A percentile compares a stretch with the other conserved stretches of the same genome.
Conservation (phyloP, 2,113 vertebrate species). For the Epinephelus cyanopodus region DNA sequence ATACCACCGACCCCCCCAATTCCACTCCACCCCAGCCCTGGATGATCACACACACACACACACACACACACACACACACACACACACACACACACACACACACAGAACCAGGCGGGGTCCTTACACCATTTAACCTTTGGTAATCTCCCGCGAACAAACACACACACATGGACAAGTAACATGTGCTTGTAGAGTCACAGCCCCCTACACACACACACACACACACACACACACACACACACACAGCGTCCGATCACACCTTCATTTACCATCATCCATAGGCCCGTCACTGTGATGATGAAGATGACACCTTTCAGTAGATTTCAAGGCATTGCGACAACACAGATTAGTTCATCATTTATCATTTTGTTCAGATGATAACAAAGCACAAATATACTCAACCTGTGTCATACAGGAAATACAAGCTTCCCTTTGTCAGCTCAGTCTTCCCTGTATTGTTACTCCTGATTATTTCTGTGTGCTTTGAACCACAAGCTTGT, state of each 20-base stretch:
- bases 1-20: conserved; percentile 46
- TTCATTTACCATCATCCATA: conserved; percentile 16
- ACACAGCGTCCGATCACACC: neutral
- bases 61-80: conserved; percentile 34
- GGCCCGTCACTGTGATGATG: neutral
- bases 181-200: conserved; percentile 4
- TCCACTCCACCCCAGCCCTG: neutral
- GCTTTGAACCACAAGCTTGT: conserved; percentile 12
- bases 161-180: neutral
- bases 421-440: conserved; percentile 38
- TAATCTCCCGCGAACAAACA: conserved; percentile 36
- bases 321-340: neutral
- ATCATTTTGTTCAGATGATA: neutral
- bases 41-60: conserved; percentile 46
- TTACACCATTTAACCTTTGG: conserved; percentile 67
- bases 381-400: conserved; percentile 11
- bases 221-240: conserved; percentile 9
- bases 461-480: neutral
- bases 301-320: conserved; percentile 7
- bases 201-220: neutral
- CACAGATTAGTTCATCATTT: neutral
- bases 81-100: conserved; percentile 38
- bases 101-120: conserved; percentile 23
- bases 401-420: conserved; percentile 29
- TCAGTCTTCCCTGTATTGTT: conserved; percentile 46